Conservation (phyloP, 1,140 invertebrate species). For the Achroia grisella region DNA sequence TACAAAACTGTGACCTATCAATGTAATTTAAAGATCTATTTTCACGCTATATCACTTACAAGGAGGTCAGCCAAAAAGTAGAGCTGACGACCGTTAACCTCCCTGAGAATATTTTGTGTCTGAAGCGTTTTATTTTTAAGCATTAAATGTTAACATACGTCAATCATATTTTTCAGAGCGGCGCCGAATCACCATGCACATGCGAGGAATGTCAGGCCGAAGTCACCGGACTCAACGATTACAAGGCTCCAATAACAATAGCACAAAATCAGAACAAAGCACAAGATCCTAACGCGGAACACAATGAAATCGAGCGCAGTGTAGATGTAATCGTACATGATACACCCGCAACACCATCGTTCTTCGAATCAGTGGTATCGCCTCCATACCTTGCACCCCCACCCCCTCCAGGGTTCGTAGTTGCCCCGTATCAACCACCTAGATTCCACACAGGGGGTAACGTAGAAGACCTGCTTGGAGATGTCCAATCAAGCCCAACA, state of each 20-base stretch:
- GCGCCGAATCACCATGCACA: slow-evolving; percentile 51
- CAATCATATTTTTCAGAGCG: slow-evolving; percentile 45
- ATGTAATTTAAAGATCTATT: too few species aligned
- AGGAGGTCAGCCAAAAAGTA: too few species aligned
- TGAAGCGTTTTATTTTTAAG: too few species aligned
- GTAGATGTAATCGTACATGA: slow-evolving; percentile 63
- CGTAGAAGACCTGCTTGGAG: slow-evolving; percentile 62
- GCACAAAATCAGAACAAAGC: slow-evolving; percentile 20
- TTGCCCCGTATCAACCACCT: slow-evolving; percentile 49
- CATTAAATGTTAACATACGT: too few species aligned
- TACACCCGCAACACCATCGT: slow-evolving; percentile 44
- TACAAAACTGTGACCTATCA: too few species aligned
- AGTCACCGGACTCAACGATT: slow-evolving; percentile 10
- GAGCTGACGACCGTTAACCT: too few species aligned
- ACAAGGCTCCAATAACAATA: slow-evolving; percentile 21
- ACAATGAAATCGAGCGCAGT: slow-evolving; percentile 37
- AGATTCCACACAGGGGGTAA: slow-evolving; percentile 65
- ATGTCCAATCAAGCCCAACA: slow-evolving; percentile 48
- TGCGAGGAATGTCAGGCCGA: slow-evolving; percentile 61
- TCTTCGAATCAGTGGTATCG: slow-evolving; percentile 56
- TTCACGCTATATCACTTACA: too few species aligned
- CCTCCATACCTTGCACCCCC: slow-evolving; percentile 43
- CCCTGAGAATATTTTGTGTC: too few species aligned
- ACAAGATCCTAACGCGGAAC: slow-evolving; percentile 16
- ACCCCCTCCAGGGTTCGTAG: slow-evolving; percentile 55